phyloP scores from a whole-genome alignment of 2,113 vertebrate genomes.

The Romanogobio albipinnatus region DNA sequence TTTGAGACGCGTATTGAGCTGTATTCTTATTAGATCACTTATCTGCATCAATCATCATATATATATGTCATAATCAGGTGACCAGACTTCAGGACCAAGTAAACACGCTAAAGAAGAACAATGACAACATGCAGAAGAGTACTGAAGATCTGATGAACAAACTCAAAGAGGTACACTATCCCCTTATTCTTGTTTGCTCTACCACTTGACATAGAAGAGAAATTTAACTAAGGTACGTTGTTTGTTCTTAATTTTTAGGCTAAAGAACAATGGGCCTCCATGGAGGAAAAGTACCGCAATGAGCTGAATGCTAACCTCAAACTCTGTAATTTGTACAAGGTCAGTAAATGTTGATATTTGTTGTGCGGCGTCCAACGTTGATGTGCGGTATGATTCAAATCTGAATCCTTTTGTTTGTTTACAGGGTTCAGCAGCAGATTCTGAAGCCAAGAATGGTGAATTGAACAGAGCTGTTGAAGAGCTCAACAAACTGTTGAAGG shows the following conservation, averaged over 20 bases:
- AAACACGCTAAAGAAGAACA: slow-evolving; percentile 80
- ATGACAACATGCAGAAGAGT: slow-evolving; percentile 85
- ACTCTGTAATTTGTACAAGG: slow-evolving; percentile 94
- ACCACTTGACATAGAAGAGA: neutral
- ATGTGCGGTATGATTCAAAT: neutral
- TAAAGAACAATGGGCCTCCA: slow-evolving; percentile 88
- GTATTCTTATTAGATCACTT: neutral
- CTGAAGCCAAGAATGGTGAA: slow-evolving; percentile 87
- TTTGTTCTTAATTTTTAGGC: slow-evolving; percentile 72
- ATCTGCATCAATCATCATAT: neutral
- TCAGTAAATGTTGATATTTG: slow-evolving; percentile 60
- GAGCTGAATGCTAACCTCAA: slow-evolving; percentile 93
- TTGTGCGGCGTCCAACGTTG: neutral
- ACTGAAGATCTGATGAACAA: slow-evolving; percentile 89
- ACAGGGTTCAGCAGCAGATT: slow-evolving; percentile 88
- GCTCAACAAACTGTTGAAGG: slow-evolving; percentile 88
- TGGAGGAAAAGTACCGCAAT: slow-evolving; percentile 95
- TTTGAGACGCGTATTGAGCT: neutral
- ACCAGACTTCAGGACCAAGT: slow-evolving; percentile 85
- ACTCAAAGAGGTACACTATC: slow-evolving; percentile 84
- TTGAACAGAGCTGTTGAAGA: slow-evolving; percentile 90
- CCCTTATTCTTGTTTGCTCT: neutral
- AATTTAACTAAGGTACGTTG: neutral
- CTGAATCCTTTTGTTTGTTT: neutral
- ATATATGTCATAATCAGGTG: slow-evolving; percentile 71